Percentiles rank a stretch among this genome's conserved stretches.
These are phyloP conservation scores for Penaeus vannamei DNA, from an alignment of 1,140 invertebrate species.

Conservation along the genomic window DNA sequence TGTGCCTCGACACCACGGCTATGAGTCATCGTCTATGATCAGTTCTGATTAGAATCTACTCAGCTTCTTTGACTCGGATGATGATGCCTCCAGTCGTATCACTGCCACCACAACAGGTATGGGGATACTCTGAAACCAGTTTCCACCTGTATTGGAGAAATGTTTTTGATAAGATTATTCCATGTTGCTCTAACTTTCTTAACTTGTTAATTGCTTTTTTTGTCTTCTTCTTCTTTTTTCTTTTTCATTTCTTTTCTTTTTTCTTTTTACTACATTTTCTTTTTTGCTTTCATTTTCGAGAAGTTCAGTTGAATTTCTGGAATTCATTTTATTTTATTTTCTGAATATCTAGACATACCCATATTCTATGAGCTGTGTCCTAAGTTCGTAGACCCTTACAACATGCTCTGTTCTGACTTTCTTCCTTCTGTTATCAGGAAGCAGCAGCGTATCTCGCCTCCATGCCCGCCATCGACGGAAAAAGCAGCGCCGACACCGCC, in stretches of 20 bases:
- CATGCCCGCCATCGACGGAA: slow-evolving; percentile 75
- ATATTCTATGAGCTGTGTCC: no score
- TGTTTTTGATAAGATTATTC: no score
- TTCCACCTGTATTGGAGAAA: no score
- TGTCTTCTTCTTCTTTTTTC: no score
- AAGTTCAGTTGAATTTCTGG: no score
- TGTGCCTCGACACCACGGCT: slow-evolving; percentile 77
- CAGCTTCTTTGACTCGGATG: slow-evolving; percentile 93
- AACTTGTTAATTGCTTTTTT: background rate
- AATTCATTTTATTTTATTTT: no score
- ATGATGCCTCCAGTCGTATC: slow-evolving; percentile 84
- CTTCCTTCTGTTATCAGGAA: slow-evolving; percentile 69
- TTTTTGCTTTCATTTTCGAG: background rate
- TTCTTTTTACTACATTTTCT: background rate
- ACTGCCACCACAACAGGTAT: slow-evolving; percentile 81
- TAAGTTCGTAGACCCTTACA: no score
- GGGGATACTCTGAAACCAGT: background rate
- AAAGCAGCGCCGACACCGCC: slow-evolving; percentile 74
- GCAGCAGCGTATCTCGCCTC: slow-evolving; percentile 72
- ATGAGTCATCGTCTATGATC: slow-evolving; percentile 94
- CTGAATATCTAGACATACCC: no score
- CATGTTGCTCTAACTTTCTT: background rate
- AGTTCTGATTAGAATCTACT: slow-evolving; percentile 96
- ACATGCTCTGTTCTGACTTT: no score
- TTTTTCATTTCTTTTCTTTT: no score